Base-by-base conservation (phyloP, 2,797 vertebrate species). In the Pogoniulus pusillus region DNA sequence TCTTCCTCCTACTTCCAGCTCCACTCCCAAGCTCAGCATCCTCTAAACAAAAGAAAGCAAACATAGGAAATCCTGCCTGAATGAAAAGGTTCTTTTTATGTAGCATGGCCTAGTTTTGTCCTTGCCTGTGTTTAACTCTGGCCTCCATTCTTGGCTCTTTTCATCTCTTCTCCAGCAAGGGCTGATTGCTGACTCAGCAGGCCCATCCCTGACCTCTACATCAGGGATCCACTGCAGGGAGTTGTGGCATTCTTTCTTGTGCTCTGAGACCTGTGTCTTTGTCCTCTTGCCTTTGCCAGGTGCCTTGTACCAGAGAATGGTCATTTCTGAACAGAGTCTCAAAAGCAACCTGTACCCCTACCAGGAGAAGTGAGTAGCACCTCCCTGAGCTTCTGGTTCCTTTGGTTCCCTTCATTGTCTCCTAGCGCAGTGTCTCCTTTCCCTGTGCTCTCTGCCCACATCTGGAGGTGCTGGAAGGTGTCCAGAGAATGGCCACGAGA, bases 321-420 rank as follows among this genome's bases (percentile, higher is more conserved):
- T 99, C 51, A 96, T 98, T 58, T 97, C 98, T 0, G 99, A 99
- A 85, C 99, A 99, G 91, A 98, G 97, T 66, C 97, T 99, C 45
- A 98, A 93, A 63, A 98, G 96, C 3, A 97, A 98, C 17, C 92
- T 96, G 1, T 98, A 98, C 91, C 98, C 98, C n/a, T 98, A 97
- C 64, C 98, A 98, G 94, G 98, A 99, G 87, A 98, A 97, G 99
- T 99, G 88, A 98, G 98, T 95, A 51, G 43, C 4, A 1, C 16
- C 34, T 23, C 60, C 49, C 55, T 1, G 5, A 26, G 27, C 11
- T 30, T 26, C 4, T 7, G 6, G 14, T 29, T 23, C 12, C 29
- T 37, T 49, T 23, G 9, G 1, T 43, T 39, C 66, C 63, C 80
- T 74, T 29, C 43, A 35, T 13, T 16, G 4, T 23, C 8, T n/a